Evolutionary conservation across 1,140 invertebrate genomes (phyloP).

Genomic region (Telenomus remus): DNA sequence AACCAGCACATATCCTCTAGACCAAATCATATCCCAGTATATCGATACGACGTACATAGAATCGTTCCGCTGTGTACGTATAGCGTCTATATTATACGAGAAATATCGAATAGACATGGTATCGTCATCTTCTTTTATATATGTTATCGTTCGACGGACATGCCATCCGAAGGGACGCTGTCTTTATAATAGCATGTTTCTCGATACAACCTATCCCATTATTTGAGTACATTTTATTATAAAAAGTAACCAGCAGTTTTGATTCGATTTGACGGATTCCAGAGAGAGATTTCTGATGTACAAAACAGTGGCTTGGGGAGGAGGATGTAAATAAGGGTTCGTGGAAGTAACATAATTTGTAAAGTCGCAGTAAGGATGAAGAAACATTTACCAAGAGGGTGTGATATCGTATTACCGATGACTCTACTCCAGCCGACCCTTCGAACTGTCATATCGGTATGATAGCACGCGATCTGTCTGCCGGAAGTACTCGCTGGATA

Average conservation of each 20-base stretch:
- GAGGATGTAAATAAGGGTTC: slow-evolving; percentile 26
- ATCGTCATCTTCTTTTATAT: slow-evolving; percentile 51
- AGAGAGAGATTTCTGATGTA: background rate
- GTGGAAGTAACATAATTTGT: slow-evolving; percentile 29
- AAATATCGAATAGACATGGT: slow-evolving; percentile 68
- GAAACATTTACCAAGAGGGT: slow-evolving; percentile 33
- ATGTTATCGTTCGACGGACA: slow-evolving; percentile 49
- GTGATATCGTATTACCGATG: slow-evolving; percentile 71
- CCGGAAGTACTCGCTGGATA: slow-evolving; percentile 65
- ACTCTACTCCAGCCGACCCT: slow-evolving; percentile 67
- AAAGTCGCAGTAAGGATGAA: slow-evolving; percentile 12
- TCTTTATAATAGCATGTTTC: slow-evolving; percentile 51
- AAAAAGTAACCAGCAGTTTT: slow-evolving; percentile 23
- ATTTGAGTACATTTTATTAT: slow-evolving; percentile 41
- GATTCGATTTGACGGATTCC: slow-evolving; percentile 11
- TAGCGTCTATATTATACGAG: slow-evolving; percentile 69
- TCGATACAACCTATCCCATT: slow-evolving; percentile 38
- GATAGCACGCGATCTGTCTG: slow-evolving; percentile 63
- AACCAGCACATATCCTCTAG: slow-evolving; percentile 60
- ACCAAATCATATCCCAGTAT: slow-evolving; percentile 65
- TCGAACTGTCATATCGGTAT: slow-evolving; percentile 67
- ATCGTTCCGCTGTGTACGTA: slow-evolving; percentile 28
- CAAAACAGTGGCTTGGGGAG: background rate
- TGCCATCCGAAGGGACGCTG: slow-evolving; percentile 46
- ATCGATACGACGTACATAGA: slow-evolving; percentile 50